phyloP scores from a whole-genome alignment of 2,888 invertebrate species.

The Nymphalis polychloros region DNA sequence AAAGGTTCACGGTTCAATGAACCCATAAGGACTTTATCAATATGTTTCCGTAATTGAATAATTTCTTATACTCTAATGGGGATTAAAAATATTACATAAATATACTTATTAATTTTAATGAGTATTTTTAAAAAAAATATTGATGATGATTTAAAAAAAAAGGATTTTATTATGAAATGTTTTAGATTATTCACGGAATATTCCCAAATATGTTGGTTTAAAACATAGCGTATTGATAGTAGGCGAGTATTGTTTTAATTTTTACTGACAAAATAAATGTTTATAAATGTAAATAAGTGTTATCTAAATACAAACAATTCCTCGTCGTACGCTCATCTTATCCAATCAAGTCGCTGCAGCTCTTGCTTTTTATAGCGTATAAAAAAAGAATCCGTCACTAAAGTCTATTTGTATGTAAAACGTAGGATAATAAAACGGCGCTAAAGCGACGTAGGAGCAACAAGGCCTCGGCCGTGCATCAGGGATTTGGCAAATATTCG shows the following conservation, averaged over 20 bases:
- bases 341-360: constrained; percentile 20
- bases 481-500: constrained; percentile 65
- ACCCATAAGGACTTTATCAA: not conserved
- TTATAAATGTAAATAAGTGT: not conserved
- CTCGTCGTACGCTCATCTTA: constrained; percentile 2
- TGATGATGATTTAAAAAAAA: too few species aligned
- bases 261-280: not conserved
- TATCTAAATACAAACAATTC: not conserved
- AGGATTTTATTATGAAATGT: too few species aligned
- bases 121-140: too few species aligned
- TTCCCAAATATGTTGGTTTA: too few species aligned
- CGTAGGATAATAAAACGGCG: constrained; percentile 62
- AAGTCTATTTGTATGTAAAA: constrained; percentile 66
- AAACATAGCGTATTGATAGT: too few species aligned
- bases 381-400: constrained; percentile 26
- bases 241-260: too few species aligned
- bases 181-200: too few species aligned
- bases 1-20: not conserved
- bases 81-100: too few species aligned
- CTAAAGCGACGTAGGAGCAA: constrained; percentile 51
- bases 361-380: constrained; percentile 17
- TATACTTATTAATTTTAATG: too few species aligned
- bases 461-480: constrained; percentile 50
- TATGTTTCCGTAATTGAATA: not conserved
- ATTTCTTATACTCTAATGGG: not conserved